A percentile compares a stretch with the other conserved stretches of the same genome.
Conservation (phyloP, 1,140 invertebrate species). For the Camponotus pennsylvanicus region DNA sequence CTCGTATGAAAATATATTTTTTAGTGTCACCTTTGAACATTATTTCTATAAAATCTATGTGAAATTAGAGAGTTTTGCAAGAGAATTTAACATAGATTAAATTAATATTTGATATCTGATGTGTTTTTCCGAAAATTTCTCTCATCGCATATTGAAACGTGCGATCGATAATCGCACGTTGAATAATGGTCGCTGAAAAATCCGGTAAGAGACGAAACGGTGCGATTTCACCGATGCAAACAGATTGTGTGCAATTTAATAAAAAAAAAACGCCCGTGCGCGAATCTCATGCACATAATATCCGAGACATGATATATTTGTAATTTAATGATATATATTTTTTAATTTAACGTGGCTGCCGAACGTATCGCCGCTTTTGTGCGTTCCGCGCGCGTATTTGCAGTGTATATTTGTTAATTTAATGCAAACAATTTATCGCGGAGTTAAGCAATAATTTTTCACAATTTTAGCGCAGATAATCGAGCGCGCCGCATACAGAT, state of each 20-base stretch:
- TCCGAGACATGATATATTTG: slow-evolving; percentile 49
- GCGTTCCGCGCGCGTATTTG: slow-evolving; percentile 51
- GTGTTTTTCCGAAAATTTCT: slow-evolving; percentile 57
- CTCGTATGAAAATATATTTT: slow-evolving; percentile 49
- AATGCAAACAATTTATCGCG: slow-evolving; percentile 62
- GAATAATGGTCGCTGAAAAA: slow-evolving; percentile 61
- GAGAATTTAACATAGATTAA: slow-evolving; percentile 55
- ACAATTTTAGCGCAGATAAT: slow-evolving; percentile 60
- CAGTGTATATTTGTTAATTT: slow-evolving; percentile 63
- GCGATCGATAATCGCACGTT: slow-evolving; percentile 52
- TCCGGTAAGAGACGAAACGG: slow-evolving; percentile 46
- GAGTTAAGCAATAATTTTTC: slow-evolving; percentile 64
- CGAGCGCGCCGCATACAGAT: slow-evolving; percentile 16
- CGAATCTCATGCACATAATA: slow-evolving; percentile 57
- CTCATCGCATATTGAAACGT: slow-evolving; percentile 39
- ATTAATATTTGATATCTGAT: slow-evolving; percentile 60
- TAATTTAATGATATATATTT: slow-evolving; percentile 64
- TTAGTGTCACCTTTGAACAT: slow-evolving; percentile 42
- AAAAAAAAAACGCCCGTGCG: slow-evolving; percentile 51
- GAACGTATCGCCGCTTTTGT: slow-evolving; percentile 49
- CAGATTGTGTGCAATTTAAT: slow-evolving; percentile 59
- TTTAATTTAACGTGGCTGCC: slow-evolving; percentile 53
- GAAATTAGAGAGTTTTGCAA: slow-evolving; percentile 53
- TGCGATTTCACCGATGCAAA: slow-evolving; percentile 53
- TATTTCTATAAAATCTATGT: slow-evolving; percentile 55